phyloP scores from a whole-genome alignment of 2,797 vertebrate genomes.

The Staurois parvus region DNA sequence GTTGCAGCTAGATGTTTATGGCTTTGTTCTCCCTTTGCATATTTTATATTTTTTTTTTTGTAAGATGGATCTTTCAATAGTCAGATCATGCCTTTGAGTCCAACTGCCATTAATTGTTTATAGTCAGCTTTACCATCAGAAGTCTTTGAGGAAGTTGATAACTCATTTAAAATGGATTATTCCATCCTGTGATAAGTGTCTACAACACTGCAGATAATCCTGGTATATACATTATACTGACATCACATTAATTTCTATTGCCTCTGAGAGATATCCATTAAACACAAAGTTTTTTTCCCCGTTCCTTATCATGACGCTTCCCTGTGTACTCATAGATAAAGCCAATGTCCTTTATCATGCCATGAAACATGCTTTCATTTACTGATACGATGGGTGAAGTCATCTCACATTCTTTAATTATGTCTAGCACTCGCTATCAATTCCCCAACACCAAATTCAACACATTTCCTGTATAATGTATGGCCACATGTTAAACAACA shows the following conservation, averaged over 20 bases:
- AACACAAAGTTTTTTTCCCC: neutral
- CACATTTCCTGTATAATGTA: conserved; percentile 18
- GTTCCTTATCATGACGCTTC: conserved; percentile 22
- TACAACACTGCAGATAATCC: conserved; percentile 24
- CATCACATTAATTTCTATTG: conserved; percentile 14
- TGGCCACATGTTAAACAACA: neutral
- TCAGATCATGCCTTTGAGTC: no score
- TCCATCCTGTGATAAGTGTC: neutral
- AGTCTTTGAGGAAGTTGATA: no score
- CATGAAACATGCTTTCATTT: conserved; percentile 23
- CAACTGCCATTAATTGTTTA: no score
- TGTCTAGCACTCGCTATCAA: conserved; percentile 22
- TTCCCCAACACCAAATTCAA: neutral
- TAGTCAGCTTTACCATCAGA: no score
- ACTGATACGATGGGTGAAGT: conserved; percentile 9
- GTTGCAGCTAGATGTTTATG: no score
- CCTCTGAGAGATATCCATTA: conserved; percentile 16
- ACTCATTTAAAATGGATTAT: conserved; percentile 7
- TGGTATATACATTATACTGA: conserved; percentile 36
- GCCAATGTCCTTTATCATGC: conserved; percentile 24
- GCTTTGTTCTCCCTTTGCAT: no score
- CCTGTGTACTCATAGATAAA: conserved; percentile 36
- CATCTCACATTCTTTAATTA: conserved; percentile 34
- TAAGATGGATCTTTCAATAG: no score
- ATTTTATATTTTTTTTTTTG: no score